Conservation (phyloP, 2,888 invertebrate genomes). For the Maniola hyperantus region DNA sequence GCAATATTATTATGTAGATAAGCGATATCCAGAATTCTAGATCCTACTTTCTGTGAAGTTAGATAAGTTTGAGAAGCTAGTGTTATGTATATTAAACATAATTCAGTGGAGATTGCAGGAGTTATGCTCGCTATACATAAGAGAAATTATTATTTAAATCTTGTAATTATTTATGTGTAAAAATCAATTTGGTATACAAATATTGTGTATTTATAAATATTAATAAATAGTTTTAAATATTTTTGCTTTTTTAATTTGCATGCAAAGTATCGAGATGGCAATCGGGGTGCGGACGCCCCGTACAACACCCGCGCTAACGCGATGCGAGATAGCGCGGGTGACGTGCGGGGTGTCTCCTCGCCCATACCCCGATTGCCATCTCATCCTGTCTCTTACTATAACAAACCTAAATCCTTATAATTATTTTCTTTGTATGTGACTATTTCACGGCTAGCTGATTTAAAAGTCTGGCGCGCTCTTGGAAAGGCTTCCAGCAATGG, state of each 20-base stretch:
- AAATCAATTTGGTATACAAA: constrained; percentile 39
- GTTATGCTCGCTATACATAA: background rate
- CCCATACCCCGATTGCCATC: too few relatives aligned
- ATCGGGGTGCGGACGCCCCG: too few relatives aligned
- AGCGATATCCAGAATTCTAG: background rate
- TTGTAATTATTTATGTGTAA: constrained; percentile 34
- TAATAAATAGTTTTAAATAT: constrained; percentile 45
- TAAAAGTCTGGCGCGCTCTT: too few relatives aligned
- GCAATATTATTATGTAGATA: constrained; percentile 1
- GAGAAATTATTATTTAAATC: constrained; percentile 26
- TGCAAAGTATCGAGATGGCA: too few relatives aligned
- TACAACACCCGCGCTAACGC: too few relatives aligned
- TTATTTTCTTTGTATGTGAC: too few relatives aligned
- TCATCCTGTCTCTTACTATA: too few relatives aligned
- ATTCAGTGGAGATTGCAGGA: background rate
- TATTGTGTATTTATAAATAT: constrained; percentile 40
- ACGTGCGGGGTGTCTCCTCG: too few relatives aligned
- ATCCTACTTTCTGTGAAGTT: constrained; percentile 1
- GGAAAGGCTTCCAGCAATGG: too few relatives aligned
- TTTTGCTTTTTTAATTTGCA: constrained; percentile 4
- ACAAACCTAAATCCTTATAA: too few relatives aligned
- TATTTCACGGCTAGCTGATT: too few relatives aligned
- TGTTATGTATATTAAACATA: background rate
- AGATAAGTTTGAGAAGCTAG: background rate
- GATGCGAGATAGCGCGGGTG: too few relatives aligned